Percentiles rank a stretch among this genome's conserved stretches.
These are phyloP conservation scores for Erebia ligea DNA, from an alignment of 2,888 invertebrate species.

Conservation along the genomic window DNA sequence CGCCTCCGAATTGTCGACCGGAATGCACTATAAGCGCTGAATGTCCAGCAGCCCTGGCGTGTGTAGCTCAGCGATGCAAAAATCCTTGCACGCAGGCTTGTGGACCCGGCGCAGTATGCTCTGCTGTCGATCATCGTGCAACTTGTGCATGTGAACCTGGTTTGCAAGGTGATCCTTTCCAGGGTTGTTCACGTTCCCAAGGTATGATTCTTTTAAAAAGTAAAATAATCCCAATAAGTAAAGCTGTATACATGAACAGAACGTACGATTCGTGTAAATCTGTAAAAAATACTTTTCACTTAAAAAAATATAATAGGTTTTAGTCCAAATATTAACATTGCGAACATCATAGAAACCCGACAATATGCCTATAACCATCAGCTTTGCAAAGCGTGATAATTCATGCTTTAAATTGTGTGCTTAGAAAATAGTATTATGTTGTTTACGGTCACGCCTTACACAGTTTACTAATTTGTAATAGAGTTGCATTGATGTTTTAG, in stretches of 20 bases:
- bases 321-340: slow-evolving; percentile 33
- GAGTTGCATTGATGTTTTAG: slow-evolving; percentile 61
- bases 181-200: slow-evolving; percentile 74
- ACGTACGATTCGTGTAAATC: slow-evolving; percentile 8
- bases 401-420: slow-evolving; percentile 74
- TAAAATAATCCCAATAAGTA: slow-evolving; percentile 7
- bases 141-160: slow-evolving; percentile 85
- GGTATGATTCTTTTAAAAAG: slow-evolving; percentile 55
- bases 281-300: slow-evolving; percentile 18
- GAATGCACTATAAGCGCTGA: slow-evolving; percentile 88
- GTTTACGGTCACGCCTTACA: slow-evolving; percentile 72
- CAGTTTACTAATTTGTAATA: slow-evolving; percentile 73
- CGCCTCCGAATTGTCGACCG: slow-evolving; percentile 87
- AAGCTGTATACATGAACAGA: background rate
- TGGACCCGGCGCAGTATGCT: slow-evolving; percentile 82
- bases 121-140: slow-evolving; percentile 85
- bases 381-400: slow-evolving; percentile 79
- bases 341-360: slow-evolving; percentile 27
- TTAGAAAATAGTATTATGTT: slow-evolving; percentile 48
- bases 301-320: slow-evolving; percentile 28
- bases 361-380: slow-evolving; percentile 69
- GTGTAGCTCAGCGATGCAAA: slow-evolving; percentile 84
- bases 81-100: slow-evolving; percentile 88
- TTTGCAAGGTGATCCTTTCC: slow-evolving; percentile 86
- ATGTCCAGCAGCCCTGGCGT: slow-evolving; percentile 86